phyloP scores from a whole-genome alignment of 2,797 vertebrate genomes.

The Micrastur ruficollis region DNA sequence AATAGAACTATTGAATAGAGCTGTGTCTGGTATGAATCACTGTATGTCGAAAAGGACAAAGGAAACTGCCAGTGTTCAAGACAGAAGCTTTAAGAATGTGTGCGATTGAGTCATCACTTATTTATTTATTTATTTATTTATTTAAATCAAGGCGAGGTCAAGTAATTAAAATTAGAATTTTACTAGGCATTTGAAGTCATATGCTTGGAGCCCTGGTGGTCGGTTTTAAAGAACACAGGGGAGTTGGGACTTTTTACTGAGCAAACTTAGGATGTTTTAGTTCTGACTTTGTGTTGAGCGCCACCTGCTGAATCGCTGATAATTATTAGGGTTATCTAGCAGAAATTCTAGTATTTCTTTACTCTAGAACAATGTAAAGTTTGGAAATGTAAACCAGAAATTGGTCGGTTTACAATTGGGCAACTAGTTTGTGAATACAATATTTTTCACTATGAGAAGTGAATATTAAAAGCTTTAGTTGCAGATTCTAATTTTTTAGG shows the following conservation, averaged over 20 bases:
- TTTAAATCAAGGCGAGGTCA: neutral
- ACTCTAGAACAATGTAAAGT: neutral
- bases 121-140: neutral
- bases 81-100: neutral
- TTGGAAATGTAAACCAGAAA: neutral
- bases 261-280: neutral
- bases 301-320: constrained; percentile 1
- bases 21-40: neutral
- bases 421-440: neutral
- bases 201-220: neutral
- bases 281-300: neutral
- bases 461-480: neutral
- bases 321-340: neutral
- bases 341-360: neutral
- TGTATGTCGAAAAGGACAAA: neutral
- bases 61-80: neutral
- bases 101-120: neutral
- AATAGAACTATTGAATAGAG: neutral
- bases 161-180: neutral
- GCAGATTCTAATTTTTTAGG: neutral
- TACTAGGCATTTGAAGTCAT: neutral
- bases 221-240: neutral
- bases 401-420: neutral
- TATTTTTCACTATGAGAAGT: neutral
- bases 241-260: neutral